Base-by-base conservation (phyloP, 2,888 invertebrate genomes). In the Diadromus collaris region DNA sequence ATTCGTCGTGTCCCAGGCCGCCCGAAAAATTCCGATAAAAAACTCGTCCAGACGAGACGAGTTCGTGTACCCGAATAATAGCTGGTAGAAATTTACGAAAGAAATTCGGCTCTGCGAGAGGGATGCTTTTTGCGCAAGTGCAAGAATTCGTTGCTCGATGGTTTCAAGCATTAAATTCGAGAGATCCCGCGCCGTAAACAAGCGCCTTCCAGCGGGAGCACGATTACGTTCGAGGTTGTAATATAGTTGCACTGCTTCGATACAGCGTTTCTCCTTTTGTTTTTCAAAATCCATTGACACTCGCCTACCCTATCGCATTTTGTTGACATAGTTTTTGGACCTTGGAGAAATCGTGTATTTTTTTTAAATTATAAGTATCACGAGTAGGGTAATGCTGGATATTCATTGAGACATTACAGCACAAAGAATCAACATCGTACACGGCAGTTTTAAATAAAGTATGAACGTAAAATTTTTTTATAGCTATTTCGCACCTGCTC, bases 51-150 rank as follows among this genome's bases (percentile, higher is more conserved):
- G 65, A 73, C 72, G 51, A 65, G 73, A 76, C 76, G 73, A 74
- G 73, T 61, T 65, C 56, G 21, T 61, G 70, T 76, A 73, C 72
- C 44, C 24, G 72, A 72, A 79, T 69, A 54, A 27, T 24, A 27
- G 61, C 44, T 24, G 56, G 51, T 64, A 69, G 68, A 72, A 76
- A 63, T 76, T 58, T 21, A 48, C 21, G 67, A 58, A 48, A 44
- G 48, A 44, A 65, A 60, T 54, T 71, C 38, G 34, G 51, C 29
- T 46, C 67, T n/a, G n/a, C 60, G 68, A 65, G 38, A 69, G 76
- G 76, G 76, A 65, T 67, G 70, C 44, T 64, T 79, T 79, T 79
- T 76, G 79, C 76, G 67, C 41, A 65, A 79, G 79, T 76, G 61
- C 79, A 76, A 70, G 68, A 78, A 72, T 73, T 73, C 72, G 73